Evolutionary conservation across 2,113 vertebrate species (phyloP), one percentile per base, ranked within the genome.

Genomic region (Salvelinus namaycush): DNA sequence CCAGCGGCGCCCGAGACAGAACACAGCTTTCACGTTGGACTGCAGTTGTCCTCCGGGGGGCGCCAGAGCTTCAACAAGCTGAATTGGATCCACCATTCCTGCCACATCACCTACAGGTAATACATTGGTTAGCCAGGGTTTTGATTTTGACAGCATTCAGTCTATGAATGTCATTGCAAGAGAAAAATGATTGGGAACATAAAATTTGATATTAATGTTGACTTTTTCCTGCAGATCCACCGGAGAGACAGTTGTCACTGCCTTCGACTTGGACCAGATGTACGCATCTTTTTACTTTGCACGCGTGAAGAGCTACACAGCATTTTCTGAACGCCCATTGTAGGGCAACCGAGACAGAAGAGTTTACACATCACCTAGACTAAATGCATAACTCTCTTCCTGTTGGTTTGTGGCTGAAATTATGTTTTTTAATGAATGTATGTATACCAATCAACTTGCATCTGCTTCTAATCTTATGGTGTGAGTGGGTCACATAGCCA

Each of bases 281-380:
- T 99, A 99, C 86, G 93, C 96, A 2, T 97, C 98, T n/a, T 89
- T 99, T 92, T 94, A 94, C 91, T 99, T 99, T 86, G 95, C 96
- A 86, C 96, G 98, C 76, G 98, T 98, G 89, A 98, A 97, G 92
- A 98, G 97, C 89, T 99, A 96, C 86, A 99, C 97, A n/a, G 95
- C 97, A 0, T 94, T 94, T 85, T 98, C 97, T 1, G 96, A 98
- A 85, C 95, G 95, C 86, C 97, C 98, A 0, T 95, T 99, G 79
- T 98, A 92, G 95, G 6, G 86, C 57, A 54, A 48, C 64, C 3
- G 1, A 44, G 22, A 39, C 39, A 39, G 39, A 34, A 54, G 39
- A 81, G 77, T 54, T 77, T 29, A 44, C 78, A 54, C 77, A n/a
- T 49, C 76, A 22, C 54, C 18, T 49, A 22, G 71, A 69, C 59